Conservation (phyloP, 2,888 invertebrate genomes). For the Mechanitis messenoides region DNA sequence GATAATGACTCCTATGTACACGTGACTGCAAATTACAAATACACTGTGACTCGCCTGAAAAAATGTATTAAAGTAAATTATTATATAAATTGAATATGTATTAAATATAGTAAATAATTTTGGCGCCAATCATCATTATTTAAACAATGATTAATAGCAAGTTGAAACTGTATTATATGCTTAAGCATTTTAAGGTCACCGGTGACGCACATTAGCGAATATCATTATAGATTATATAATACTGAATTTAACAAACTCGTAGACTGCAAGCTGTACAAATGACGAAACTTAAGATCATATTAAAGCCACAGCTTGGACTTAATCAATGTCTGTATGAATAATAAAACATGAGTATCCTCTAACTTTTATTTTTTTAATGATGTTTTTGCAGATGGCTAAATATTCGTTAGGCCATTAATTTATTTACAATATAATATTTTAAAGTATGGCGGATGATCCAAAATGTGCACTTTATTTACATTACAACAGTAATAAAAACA, state of each 20-base stretch:
- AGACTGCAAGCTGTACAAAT: conserved; percentile 6
- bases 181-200: conserved; percentile 19
- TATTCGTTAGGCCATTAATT: no score
- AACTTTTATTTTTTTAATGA: no score
- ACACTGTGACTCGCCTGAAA: not conserved
- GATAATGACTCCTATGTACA: no score
- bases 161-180: conserved; percentile 3
- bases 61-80: no score
- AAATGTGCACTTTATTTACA: not conserved
- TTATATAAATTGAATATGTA: not conserved
- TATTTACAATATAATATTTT: not conserved
- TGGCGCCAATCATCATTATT: conserved; percentile 1
- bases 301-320: not conserved
- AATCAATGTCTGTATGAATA: not conserved
- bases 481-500: conserved; percentile 1
- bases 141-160: conserved; percentile 8
- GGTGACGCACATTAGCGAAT: conserved; percentile 18
- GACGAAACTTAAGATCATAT: not conserved
- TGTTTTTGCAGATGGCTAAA: not conserved
- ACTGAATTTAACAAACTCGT: conserved; percentile 10
- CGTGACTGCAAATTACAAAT: no score
- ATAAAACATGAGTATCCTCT: not conserved
- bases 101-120: not conserved
- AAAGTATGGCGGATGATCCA: not conserved
- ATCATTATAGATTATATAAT: conserved; percentile 19